Evolutionary conservation across 1,140 invertebrate species (phyloP).

Genomic region (Holcopasites calliopsidis): DNA sequence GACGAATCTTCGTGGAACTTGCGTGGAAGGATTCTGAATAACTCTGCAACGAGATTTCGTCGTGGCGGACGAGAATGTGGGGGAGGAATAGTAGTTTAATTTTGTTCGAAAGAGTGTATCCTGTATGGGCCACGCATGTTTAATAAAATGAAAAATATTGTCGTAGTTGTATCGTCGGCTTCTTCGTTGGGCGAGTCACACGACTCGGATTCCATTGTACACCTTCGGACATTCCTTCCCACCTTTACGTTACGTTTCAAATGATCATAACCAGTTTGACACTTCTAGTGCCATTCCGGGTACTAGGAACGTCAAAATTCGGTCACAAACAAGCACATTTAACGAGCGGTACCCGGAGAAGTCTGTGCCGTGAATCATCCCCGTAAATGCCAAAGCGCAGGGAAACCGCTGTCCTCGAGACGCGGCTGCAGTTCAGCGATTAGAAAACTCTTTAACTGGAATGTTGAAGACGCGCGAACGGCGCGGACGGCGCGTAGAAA

Average conservation of each 20-base stretch:
- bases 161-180: no score
- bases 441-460: conserved; percentile 11
- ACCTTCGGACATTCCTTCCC: no score
- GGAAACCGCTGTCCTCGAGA: neutral
- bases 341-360: conserved; percentile 2
- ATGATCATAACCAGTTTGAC: no score
- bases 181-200: no score
- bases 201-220: no score
- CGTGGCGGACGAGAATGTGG: no score
- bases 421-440: neutral
- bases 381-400: conserved; percentile 5
- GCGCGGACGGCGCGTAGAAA: neutral
- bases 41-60: neutral
- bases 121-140: no score
- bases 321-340: neutral
- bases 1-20: neutral
- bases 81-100: no score
- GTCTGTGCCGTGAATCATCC: conserved; percentile 22
- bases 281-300: no score
- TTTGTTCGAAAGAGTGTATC: no score
- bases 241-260: neutral
- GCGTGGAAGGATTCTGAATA: neutral
- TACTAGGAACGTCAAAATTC: neutral
- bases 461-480: neutral
- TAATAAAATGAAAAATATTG: no score